Evolutionary conservation across 2,113 vertebrate species (phyloP).

Genomic region (Mirounga angustirostris): DNA sequence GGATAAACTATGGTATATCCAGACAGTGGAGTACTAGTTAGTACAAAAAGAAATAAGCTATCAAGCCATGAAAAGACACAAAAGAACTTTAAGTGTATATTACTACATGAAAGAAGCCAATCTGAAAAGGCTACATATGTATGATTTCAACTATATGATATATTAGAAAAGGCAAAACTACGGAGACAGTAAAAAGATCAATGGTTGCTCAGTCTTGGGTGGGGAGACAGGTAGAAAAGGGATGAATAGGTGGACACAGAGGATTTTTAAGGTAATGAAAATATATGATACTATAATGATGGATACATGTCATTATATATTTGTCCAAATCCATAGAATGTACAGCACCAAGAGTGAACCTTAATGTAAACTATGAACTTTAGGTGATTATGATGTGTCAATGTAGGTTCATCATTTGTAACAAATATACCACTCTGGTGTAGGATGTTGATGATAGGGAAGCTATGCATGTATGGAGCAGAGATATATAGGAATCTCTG

Average conservation of each 20-base stretch:
- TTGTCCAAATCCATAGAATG: neutral
- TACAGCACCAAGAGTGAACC: neutral
- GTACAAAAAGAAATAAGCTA: neutral
- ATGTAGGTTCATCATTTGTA: neutral
- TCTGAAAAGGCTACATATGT: neutral
- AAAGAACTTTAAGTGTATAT: neutral
- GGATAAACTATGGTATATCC: neutral
- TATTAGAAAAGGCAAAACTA: neutral
- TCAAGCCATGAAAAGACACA: neutral
- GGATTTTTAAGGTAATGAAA: neutral
- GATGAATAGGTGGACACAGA: neutral
- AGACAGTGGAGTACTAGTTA: neutral
- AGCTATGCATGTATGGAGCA: neutral
- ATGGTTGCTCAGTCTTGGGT: neutral
- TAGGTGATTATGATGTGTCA: neutral
- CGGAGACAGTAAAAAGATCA: neutral
- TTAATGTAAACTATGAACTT: too few relatives aligned
- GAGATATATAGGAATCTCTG: neutral
- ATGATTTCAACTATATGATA: neutral
- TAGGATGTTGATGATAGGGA: neutral
- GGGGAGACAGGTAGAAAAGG: neutral
- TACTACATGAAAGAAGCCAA: neutral
- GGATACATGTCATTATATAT: neutral
- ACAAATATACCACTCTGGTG: neutral
- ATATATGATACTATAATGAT: neutral